These are phyloP conservation scores for Dryoscopus gambensis DNA, from an alignment of 2,113 vertebrate species.

Conservation along the genomic window DNA sequence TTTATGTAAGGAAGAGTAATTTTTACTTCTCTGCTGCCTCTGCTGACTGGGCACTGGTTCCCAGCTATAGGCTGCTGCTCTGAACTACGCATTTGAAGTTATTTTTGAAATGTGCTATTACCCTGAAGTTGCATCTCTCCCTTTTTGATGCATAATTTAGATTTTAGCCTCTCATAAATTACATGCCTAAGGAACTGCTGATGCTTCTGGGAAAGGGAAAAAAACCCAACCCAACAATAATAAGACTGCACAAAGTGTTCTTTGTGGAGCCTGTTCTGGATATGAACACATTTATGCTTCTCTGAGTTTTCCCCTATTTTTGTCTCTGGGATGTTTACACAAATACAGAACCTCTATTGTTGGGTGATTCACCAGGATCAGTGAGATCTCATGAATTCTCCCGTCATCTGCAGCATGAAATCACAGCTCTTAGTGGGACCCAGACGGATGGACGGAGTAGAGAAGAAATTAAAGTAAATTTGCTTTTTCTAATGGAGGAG, in stretches of 20 bases:
- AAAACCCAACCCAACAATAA: not conserved
- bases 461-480: not conserved
- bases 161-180: slow-evolving; percentile 21
- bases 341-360: not conserved
- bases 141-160: slow-evolving; percentile 59
- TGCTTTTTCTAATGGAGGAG: not conserved
- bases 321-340: not conserved
- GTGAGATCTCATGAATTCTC: not conserved
- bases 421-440: not conserved
- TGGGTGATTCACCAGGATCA: not conserved
- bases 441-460: not conserved
- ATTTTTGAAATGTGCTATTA: not conserved
- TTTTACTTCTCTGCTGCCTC: not conserved
- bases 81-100: not conserved
- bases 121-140: slow-evolving; percentile 8
- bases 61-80: slow-evolving; percentile 13
- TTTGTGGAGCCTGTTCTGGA: not conserved
- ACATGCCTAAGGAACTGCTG: not conserved
- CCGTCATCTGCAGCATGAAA: not conserved
- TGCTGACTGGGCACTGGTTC: not conserved
- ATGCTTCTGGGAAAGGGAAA: not conserved
- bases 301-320: not conserved
- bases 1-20: not conserved
- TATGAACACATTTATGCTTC: not conserved
- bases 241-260: not conserved